Evolutionary conservation across 37 sponge, comb jelly and placozoan species (phyloP).

Genomic region (Ephydatia muelleri): DNA sequence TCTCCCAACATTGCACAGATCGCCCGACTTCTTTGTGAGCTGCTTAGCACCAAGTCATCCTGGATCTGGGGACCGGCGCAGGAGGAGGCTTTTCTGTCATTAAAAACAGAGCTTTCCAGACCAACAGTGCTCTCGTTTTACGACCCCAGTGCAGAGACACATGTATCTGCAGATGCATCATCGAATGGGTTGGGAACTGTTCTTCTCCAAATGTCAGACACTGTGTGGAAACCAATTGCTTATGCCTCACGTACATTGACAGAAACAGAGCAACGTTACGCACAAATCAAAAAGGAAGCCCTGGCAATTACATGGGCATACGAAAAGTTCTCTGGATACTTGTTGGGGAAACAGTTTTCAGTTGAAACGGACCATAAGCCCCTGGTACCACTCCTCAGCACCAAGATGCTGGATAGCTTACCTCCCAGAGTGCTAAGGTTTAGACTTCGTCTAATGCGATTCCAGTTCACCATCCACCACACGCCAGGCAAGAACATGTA

Average conservation of each 20-base stretch:
- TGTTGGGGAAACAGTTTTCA: constrained; percentile 7
- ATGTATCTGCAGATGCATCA: constrained; percentile 40
- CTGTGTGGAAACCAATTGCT: no score
- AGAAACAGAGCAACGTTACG: constrained; percentile 22
- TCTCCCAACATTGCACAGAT: no score
- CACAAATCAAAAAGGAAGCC: constrained; percentile 46
- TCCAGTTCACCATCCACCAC: constrained; percentile 15
- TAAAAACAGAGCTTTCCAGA: no score
- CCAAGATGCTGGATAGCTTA: constrained; percentile 26
- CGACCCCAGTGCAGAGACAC: no score
- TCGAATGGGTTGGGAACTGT: no score
- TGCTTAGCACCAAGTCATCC: no score
- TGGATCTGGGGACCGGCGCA: no score
- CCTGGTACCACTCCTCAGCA: constrained; percentile 20
- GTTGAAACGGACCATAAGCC: constrained; percentile 53
- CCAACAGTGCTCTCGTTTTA: no score
- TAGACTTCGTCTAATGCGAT: constrained; percentile 26
- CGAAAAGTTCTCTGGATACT: constrained; percentile 9
- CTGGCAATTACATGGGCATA: constrained; percentile 44
- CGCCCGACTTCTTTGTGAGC: no score
- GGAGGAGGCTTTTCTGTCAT: no score
- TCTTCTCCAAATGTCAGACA: no score
- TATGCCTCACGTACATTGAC: constrained; percentile 24
- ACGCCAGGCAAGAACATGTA: constrained; percentile 24
- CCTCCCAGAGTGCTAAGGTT: constrained; percentile 26